Evolutionary conservation across 2,797 vertebrate species (phyloP).

Genomic region (Poeciliopsis presidionis): DNA sequence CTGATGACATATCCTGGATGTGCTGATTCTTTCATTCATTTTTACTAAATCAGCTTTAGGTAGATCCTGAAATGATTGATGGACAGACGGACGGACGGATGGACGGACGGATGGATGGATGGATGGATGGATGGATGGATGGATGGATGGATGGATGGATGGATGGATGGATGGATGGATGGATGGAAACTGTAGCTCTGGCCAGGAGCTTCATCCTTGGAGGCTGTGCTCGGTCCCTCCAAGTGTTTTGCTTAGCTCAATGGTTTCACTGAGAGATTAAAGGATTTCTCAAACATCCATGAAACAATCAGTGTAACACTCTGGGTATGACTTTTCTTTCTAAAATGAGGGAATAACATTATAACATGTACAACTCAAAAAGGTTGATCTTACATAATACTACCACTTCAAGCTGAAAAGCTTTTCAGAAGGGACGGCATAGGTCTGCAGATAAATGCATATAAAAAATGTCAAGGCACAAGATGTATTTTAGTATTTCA

Average conservation of each 20-base stretch:
- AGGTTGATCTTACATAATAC: neutral
- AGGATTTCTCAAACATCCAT: too few species aligned
- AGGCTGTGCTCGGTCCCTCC: too few species aligned
- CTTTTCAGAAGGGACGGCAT: neutral
- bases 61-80: too few species aligned
- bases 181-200: too few species aligned
- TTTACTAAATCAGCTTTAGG: neutral
- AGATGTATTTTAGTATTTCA: neutral
- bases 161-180: neutral
- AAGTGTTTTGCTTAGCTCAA: too few species aligned
- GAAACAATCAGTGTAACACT: too few species aligned
- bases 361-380: too few species aligned
- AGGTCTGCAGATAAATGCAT: neutral
- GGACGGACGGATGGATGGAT: neutral
- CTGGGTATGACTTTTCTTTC: too few species aligned
- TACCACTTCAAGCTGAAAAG: neutral
- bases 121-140: neutral
- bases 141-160: neutral
- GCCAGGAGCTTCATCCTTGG: too few species aligned
- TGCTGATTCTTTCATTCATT: neutral
- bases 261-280: too few species aligned
- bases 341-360: too few species aligned
- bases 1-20: neutral
- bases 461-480: neutral
- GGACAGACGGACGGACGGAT: neutral